Conservation (phyloP, 2,113 vertebrate species). For the Callopanchax toddi region DNA sequence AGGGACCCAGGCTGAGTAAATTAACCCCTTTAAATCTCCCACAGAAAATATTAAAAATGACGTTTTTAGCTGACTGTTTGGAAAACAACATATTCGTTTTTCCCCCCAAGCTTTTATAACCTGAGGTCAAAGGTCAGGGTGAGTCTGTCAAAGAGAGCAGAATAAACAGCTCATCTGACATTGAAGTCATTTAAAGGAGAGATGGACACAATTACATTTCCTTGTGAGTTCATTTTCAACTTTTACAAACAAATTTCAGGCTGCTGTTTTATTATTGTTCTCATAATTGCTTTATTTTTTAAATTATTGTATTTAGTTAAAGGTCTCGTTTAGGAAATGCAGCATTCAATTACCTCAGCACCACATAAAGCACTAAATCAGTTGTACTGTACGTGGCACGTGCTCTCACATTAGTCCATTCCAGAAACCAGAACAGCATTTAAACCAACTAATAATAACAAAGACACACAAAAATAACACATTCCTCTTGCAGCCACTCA, state of each 20-base stretch:
- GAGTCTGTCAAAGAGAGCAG: slow-evolving; percentile 10
- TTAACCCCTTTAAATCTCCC: not conserved
- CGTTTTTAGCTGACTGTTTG: not conserved
- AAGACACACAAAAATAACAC: slow-evolving; percentile 19
- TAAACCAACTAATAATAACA: slow-evolving; percentile 17
- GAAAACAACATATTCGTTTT: slow-evolving; percentile 9
- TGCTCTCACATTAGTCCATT: not conserved
- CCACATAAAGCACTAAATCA: not conserved
- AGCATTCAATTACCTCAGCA: not conserved
- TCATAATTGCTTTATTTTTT: no score
- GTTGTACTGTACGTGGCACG: not conserved
- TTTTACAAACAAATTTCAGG: not conserved
- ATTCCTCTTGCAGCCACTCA: slow-evolving; percentile 28
- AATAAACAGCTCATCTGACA: not conserved
- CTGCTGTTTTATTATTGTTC: not conserved
- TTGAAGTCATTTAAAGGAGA: not conserved
- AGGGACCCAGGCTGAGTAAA: slow-evolving; percentile 1
- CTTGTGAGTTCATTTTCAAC: not conserved
- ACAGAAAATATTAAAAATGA: slow-evolving; percentile 2
- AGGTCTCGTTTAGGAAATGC: no score
- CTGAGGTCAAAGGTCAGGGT: slow-evolving; percentile 37
- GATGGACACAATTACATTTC: no score
- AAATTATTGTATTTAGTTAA: no score
- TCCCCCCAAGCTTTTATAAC: slow-evolving; percentile 28
- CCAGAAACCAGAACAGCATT: slow-evolving; percentile 13